Percentiles rank a stretch among this genome's conserved stretches.
Conservation (phyloP, 2,113 vertebrate species). For the Tachycineta bicolor region DNA sequence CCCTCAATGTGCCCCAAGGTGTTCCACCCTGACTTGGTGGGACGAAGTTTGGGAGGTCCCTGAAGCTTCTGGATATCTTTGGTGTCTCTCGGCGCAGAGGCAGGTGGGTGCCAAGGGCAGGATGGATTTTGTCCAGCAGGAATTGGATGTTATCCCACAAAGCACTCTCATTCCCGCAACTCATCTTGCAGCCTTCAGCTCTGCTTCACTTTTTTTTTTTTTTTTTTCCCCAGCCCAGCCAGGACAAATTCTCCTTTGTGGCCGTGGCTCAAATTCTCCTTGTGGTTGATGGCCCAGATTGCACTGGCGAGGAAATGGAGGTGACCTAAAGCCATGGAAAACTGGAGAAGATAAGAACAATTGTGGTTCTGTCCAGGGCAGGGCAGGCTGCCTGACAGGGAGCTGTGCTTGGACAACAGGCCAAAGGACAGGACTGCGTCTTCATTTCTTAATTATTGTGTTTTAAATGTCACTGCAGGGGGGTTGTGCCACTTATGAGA, state of each 20-base stretch:
- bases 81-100: neutral
- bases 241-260: slow-evolving; percentile 43
- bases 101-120: neutral
- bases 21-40: neutral
- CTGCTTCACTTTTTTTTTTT: neutral
- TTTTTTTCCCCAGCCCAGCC: neutral
- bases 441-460: neutral
- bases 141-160: slow-evolving; percentile 61
- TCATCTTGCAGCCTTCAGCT: slow-evolving; percentile 51
- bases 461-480: neutral
- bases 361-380: neutral
- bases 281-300: neutral
- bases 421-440: neutral
- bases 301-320: neutral
- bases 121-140: slow-evolving; percentile 56
- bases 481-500: neutral
- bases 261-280: slow-evolving; percentile 4
- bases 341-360: fast-evolving
- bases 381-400: neutral
- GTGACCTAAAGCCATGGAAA: neutral
- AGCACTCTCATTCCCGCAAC: slow-evolving; percentile 59
- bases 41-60: neutral
- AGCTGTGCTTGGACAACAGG: neutral
- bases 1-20: neutral
- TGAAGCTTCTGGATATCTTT: neutral